Percentiles rank a stretch among this genome's conserved stretches.
Conservation (phyloP, 2,888 invertebrate genomes). For the Acleris literana region DNA sequence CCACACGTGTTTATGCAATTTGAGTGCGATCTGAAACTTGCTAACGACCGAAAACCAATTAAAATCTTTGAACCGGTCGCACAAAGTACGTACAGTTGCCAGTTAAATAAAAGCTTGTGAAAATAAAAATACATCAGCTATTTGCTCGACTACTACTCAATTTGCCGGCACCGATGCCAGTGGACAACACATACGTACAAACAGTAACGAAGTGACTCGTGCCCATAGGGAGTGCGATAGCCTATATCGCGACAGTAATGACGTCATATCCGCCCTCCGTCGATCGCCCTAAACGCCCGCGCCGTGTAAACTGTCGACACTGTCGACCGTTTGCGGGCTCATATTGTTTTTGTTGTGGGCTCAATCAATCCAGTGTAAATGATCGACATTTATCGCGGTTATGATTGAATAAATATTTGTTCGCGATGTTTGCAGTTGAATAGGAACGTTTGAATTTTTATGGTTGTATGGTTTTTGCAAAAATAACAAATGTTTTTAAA, state of each 20-base stretch:
- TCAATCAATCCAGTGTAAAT: slow-evolving; percentile 31
- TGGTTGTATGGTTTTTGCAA: too few species aligned
- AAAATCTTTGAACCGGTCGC: too few species aligned
- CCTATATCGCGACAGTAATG: slow-evolving; percentile 38
- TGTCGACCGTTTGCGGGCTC: slow-evolving; percentile 35
- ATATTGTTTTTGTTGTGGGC: slow-evolving; percentile 39
- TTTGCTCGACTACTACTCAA: not conserved
- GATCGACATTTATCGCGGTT: slow-evolving; percentile 27
- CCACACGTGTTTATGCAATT: too few species aligned
- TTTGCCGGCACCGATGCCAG: slow-evolving; percentile 19
- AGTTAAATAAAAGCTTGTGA: too few species aligned
- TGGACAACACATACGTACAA: slow-evolving; percentile 10
- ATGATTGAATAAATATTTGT: slow-evolving; percentile 4
- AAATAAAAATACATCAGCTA: not conserved
- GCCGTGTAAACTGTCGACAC: slow-evolving; percentile 36
- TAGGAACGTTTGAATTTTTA: not conserved
- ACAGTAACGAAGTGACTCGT: slow-evolving; percentile 27
- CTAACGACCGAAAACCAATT: too few species aligned
- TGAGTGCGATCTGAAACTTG: too few species aligned
- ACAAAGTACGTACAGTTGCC: too few species aligned
- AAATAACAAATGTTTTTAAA: too few species aligned
- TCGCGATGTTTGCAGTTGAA: not conserved
- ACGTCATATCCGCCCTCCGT: slow-evolving; percentile 40
- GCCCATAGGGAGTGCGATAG: slow-evolving; percentile 31
- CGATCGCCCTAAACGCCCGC: slow-evolving; percentile 39